Conservation (phyloP, 2,113 vertebrate genomes). For the Scopus umbretta region DNA sequence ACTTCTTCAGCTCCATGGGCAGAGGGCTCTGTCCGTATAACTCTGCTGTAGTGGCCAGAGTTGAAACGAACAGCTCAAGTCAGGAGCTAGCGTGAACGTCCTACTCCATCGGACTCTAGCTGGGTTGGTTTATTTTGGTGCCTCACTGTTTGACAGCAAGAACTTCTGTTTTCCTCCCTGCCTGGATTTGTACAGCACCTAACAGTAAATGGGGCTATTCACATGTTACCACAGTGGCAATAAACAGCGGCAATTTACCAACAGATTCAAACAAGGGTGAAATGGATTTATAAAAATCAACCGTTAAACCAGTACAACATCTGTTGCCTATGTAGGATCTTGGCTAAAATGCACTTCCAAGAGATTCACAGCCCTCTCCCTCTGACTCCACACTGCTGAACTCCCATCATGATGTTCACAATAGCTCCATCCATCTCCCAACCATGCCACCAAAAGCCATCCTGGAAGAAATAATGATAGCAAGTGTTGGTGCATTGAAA, state of each 20-base stretch:
- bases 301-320: background rate
- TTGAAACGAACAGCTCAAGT: fast-evolving
- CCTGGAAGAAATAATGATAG: background rate
- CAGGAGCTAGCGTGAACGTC: background rate
- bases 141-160: background rate
- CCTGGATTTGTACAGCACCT: background rate
- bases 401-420: background rate
- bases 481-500: background rate
- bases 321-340: background rate
- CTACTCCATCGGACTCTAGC: background rate
- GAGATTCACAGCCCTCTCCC: conserved; percentile 26
- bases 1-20: background rate
- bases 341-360: background rate
- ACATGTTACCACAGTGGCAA: background rate
- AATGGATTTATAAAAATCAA: background rate
- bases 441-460: background rate
- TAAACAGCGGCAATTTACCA: background rate
- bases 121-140: background rate
- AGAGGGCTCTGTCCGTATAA: background rate
- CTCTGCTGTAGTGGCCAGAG: fast-evolving
- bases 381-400: background rate
- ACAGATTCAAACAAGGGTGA: background rate
- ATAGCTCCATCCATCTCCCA: conserved; percentile 33
- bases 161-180: background rate
- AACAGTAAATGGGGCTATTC: background rate